A percentile compares a stretch with the other conserved stretches of the same genome.
Conservation (phyloP, 2,797 vertebrate genomes). For the Spinus pinus region DNA sequence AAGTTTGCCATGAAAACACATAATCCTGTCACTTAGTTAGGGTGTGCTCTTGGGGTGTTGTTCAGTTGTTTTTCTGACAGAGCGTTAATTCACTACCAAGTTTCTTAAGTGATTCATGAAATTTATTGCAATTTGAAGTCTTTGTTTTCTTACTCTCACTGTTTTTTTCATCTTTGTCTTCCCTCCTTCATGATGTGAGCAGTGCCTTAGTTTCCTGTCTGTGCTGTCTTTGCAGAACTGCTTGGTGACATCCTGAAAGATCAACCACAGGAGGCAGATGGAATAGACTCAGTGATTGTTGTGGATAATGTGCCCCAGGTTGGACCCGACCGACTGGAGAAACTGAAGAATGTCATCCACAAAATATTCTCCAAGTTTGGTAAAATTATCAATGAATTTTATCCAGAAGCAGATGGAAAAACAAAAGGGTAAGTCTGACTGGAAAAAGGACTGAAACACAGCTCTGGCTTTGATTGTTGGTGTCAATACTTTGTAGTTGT, state of each 20-base stretch:
- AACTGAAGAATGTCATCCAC: constrained; percentile 96
- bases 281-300: constrained; percentile 93
- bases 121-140: background rate
- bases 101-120: background rate
- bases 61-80: background rate
- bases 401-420: constrained; percentile 90
- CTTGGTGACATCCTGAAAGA: constrained; percentile 88
- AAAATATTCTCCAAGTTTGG: constrained; percentile 99
- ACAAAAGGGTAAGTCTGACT: constrained; percentile 87
- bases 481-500: background rate
- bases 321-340: constrained; percentile 91
- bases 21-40: background rate
- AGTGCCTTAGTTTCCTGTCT: background rate
- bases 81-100: rapidly evolving
- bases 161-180: background rate
- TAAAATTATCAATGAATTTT: constrained; percentile 95
- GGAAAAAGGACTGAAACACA: background rate
- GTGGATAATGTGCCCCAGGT: constrained; percentile 97
- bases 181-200: background rate
- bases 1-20: background rate
- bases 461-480: background rate
- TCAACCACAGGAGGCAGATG: constrained; percentile 90
- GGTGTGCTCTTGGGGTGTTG: background rate
- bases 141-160: background rate
- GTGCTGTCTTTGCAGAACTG: constrained; percentile 77